Evolutionary conservation across 1,140 invertebrate species (phyloP).

Genomic region (Bicyclus anynana): DNA sequence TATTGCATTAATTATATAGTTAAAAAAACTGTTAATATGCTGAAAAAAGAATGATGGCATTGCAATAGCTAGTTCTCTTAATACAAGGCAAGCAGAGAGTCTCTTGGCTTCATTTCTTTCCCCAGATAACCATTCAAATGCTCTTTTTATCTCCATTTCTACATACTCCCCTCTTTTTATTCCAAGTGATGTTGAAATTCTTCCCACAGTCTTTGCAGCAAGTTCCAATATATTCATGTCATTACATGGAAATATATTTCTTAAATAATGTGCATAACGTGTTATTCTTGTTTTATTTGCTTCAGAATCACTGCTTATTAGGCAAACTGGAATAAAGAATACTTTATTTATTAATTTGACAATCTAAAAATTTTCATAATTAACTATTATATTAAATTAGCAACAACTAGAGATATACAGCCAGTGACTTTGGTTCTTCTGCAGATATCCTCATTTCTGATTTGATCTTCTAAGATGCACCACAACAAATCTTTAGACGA

Average conservation of each 20-base stretch:
- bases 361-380: background rate
- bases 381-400: background rate
- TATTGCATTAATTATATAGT: constrained; percentile 94
- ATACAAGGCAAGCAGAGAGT: constrained; percentile 93
- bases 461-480: no score
- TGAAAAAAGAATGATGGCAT: constrained; percentile 99
- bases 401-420: no score
- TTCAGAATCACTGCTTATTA: constrained; percentile 94
- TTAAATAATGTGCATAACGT: constrained; percentile 94
- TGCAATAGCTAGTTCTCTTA: constrained; percentile 96
- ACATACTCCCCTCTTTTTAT: constrained; percentile 96
- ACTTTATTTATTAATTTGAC: no score
- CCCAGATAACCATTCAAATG: constrained; percentile 94
- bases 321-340: constrained; percentile 83
- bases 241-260: constrained; percentile 91
- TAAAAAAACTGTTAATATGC: constrained; percentile 96
- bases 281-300: constrained; percentile 92
- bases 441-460: no score
- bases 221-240: constrained; percentile 95
- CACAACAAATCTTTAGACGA: no score
- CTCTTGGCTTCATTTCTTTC: constrained; percentile 93
- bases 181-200: constrained; percentile 91
- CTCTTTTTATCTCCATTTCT: constrained; percentile 95
- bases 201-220: constrained; percentile 95
- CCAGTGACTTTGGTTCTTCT: no score